A percentile compares a stretch with the other conserved stretches of the same genome.
These are phyloP conservation scores for Etia nguti DNA, from an alignment of 2,113 vertebrate species.

Conservation along the genomic window DNA sequence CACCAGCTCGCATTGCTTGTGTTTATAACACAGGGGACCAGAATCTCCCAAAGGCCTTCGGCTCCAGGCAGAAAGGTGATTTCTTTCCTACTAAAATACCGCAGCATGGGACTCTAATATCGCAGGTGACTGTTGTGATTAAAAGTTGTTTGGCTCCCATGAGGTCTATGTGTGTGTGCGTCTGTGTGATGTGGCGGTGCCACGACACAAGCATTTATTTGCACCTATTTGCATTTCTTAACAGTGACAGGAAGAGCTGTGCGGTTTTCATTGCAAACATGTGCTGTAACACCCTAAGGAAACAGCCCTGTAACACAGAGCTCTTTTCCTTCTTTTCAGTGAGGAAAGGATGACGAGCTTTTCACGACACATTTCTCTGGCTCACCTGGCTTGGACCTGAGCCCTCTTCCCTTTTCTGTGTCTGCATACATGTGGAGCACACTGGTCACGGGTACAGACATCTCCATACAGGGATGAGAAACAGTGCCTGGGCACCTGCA, in stretches of 20 bases:
- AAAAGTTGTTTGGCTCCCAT: conserved; percentile 27
- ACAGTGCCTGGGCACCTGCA: conserved; percentile 18
- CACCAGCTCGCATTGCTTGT: conserved; percentile 20
- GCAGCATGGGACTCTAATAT: conserved; percentile 14
- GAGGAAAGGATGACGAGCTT: not conserved
- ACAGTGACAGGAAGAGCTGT: not conserved
- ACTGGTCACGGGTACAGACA: conserved; percentile 38
- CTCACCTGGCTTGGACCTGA: conserved; percentile 18
- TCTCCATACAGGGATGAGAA: conserved; percentile 25
- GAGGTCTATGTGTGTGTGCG: not conserved
- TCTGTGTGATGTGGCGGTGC: not conserved
- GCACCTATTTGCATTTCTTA: not conserved
- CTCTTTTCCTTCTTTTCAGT: not conserved
- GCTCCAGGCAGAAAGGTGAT: conserved; percentile 32
- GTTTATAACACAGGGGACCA: conserved; percentile 43
- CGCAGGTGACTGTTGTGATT: conserved; percentile 38
- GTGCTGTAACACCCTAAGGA: not conserved
- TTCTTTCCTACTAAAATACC: conserved; percentile 35
- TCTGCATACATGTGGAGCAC: conserved; percentile 23
- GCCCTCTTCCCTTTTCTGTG: not conserved
- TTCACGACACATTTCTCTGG: not conserved
- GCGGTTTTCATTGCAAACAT: not conserved
- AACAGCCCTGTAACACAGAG: not conserved
- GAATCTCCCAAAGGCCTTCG: conserved; percentile 23
- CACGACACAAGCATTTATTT: not conserved